Evolutionary conservation across 1,140 invertebrate species (phyloP), one percentile per base, ranked within the genome.

Genomic region (Triops cancriformis): DNA sequence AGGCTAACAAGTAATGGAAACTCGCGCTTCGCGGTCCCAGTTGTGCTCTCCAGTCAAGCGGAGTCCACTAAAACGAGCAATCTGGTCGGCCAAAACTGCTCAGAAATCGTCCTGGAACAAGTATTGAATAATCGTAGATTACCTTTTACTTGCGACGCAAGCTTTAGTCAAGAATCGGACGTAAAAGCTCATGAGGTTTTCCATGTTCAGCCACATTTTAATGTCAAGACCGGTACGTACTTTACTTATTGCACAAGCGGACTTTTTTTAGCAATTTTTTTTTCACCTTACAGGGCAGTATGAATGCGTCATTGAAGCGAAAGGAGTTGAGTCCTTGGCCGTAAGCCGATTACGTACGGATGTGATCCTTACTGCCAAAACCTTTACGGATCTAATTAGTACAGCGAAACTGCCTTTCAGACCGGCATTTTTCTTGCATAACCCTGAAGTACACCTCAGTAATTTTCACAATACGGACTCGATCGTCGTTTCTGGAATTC

Each of bases 141-240:
- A 42, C 75, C 51, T 10, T 41, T 79, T 26, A 41, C 74, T 10
- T 79, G 78, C 43, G 27, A 75, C 3, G 31, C 51, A 12, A 37
- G 64, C 14, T 79, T 79, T 28, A 43, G 18, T 12, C 12, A 37
- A 41, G 74, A 75, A 26, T 45, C 42, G 42, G 78, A 79, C 73
- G 26, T 79, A n/a, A 79, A 76, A 31, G 51, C 45, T 11, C 64
- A 77, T 26, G 78, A 79, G n/a, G 10, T 79, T 51, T 79, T 79
- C 72, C 41, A 26, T 27, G 51, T 76, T 11, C 41, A 76, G 26
- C 42, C 51, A 6, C 28, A 72, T 26, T 79, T 79, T 26, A 73
- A 79, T 73, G 23, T 42, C 37, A 74, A 73, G 18, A 42, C 78
- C 5, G 75, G 75, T 76, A 43, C 26, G 0, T 31, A 3, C 1